Evolutionary conservation across 2,797 vertebrate species (phyloP).

Genomic region (Thunnus albacares): DNA sequence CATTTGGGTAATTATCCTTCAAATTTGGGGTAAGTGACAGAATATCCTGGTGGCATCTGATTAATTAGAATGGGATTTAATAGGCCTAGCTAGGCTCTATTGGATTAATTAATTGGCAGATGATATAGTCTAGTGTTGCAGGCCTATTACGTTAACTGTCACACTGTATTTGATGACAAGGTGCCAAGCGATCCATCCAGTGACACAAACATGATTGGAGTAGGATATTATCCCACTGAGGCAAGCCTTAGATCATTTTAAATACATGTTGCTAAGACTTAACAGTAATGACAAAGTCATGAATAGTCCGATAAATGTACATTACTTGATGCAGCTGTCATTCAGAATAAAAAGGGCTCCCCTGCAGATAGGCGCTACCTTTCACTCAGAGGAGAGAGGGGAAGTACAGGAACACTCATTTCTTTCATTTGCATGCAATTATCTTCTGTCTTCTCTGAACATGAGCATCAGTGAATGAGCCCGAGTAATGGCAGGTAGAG

Average conservation of each 20-base stretch:
- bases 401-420: neutral
- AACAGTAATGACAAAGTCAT: slow-evolving; percentile 49
- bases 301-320: slow-evolving; percentile 45
- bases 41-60: slow-evolving; percentile 73
- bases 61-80: slow-evolving; percentile 75
- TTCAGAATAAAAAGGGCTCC: slow-evolving; percentile 36
- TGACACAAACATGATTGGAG: slow-evolving; percentile 65
- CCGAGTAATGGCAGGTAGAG: neutral
- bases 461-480: neutral
- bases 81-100: slow-evolving; percentile 61
- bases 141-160: slow-evolving; percentile 67
- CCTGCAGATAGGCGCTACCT: slow-evolving; percentile 15
- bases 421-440: slow-evolving; percentile 44
- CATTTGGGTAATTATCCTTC: slow-evolving; percentile 77
- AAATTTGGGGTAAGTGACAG: slow-evolving; percentile 72
- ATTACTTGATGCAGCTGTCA: slow-evolving; percentile 46
- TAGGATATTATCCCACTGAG: slow-evolving; percentile 40
- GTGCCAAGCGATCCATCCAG: slow-evolving; percentile 61
- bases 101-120: slow-evolving; percentile 77
- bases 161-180: slow-evolving; percentile 64
- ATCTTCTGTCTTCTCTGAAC: slow-evolving; percentile 14
- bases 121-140: slow-evolving; percentile 65
- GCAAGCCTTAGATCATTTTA: slow-evolving; percentile 57
- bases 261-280: slow-evolving; percentile 46
- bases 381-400: slow-evolving; percentile 24